Evolutionary conservation across 1,140 invertebrate species (phyloP).

Genomic region (Drosophila bocki): DNA sequence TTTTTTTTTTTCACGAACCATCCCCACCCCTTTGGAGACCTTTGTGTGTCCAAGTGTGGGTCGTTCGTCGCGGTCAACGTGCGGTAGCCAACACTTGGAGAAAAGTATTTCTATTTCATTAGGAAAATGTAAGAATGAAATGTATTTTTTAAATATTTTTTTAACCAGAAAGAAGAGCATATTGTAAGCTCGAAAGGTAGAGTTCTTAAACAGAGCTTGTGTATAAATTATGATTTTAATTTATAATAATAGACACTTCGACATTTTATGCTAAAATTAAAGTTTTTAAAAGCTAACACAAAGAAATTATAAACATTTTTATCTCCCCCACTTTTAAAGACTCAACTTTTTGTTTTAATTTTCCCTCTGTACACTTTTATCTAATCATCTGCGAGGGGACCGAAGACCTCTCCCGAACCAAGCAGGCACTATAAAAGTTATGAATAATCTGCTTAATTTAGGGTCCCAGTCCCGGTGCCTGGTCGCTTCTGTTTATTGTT

Average conservation of each 20-base stretch:
- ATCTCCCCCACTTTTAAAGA: too few species aligned
- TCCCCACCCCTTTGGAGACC: conserved; percentile 33
- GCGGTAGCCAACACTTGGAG: conserved; percentile 23
- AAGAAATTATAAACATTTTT: too few species aligned
- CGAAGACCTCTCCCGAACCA: conserved; percentile 17
- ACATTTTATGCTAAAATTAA: too few species aligned
- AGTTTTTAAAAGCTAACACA: too few species aligned
- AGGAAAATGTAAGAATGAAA: background rate
- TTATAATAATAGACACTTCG: too few species aligned
- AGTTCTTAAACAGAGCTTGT: background rate
- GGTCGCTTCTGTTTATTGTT: conserved; percentile 71
- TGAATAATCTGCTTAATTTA: conserved; percentile 76
- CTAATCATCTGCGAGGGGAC: conserved; percentile 73
- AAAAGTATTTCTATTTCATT: background rate
- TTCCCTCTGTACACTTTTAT: conserved; percentile 51
- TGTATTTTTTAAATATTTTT: background rate
- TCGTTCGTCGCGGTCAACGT: conserved; percentile 76
- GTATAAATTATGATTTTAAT: background rate
- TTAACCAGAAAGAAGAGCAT: background rate
- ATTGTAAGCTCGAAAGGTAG: background rate
- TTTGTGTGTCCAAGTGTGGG: conserved; percentile 32
- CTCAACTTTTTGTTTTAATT: background rate
- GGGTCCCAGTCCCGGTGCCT: conserved; percentile 43
- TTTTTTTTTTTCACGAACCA: conserved; percentile 2
- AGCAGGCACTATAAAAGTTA: conserved; percentile 69